Conservation (phyloP, 2,797 vertebrate species). For the Alca torda region DNA sequence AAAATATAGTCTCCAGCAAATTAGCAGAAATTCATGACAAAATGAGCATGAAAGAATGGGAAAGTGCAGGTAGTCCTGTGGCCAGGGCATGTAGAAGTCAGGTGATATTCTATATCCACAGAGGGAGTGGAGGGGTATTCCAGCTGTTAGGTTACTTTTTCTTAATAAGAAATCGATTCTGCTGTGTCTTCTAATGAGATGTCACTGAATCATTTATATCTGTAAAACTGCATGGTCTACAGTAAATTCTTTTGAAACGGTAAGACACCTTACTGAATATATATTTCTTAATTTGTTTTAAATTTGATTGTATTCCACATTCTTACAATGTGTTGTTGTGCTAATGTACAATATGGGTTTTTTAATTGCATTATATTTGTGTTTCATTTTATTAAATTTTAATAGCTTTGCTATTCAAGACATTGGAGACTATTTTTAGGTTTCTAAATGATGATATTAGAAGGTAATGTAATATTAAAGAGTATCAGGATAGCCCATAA, state of each 20-base stretch:
- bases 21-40: neutral
- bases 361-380: slow-evolving; percentile 4
- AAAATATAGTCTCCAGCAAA: neutral
- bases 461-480: slow-evolving; percentile 42
- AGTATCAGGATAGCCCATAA: slow-evolving; percentile 13
- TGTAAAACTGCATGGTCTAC: neutral
- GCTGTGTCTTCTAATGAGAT: neutral
- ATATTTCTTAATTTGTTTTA: neutral
- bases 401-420: neutral
- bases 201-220: neutral
- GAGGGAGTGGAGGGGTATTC: neutral
- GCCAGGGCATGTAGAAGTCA: neutral
- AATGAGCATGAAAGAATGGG: neutral
- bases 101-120: neutral
- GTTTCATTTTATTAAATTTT: slow-evolving; percentile 22
- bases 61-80: neutral
- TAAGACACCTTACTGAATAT: neutral
- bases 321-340: neutral
- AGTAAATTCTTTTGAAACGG: neutral
- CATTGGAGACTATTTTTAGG: slow-evolving; percentile 3
- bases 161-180: neutral
- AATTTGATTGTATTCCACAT: neutral
- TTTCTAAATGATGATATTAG: slow-evolving; percentile 26
- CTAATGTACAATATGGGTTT: neutral
- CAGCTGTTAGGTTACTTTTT: neutral